phyloP scores from a whole-genome alignment of 2,888 invertebrate species.

The Coecobrya sp. region DNA sequence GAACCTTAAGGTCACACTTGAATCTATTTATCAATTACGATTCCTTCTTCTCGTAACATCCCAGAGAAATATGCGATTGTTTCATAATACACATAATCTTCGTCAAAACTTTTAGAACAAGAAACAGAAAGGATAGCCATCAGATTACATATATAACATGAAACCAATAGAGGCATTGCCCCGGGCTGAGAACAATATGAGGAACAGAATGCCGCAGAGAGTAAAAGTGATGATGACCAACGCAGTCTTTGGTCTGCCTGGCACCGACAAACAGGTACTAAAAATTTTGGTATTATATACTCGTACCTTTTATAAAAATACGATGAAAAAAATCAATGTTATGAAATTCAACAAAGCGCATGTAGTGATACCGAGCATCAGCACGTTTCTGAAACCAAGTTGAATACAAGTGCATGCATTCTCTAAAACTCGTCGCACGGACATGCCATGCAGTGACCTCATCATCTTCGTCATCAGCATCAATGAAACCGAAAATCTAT shows the following conservation, averaged over 20 bases:
- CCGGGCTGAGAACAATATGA: conserved; percentile 40
- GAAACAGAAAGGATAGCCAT: background rate
- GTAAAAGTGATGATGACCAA: conserved; percentile 40
- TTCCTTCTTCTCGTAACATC: background rate
- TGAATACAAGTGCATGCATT: background rate
- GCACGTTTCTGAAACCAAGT: too few relatives aligned
- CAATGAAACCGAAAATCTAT: conserved; percentile 48
- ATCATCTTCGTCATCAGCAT: conserved; percentile 20
- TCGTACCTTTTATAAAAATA: too few relatives aligned
- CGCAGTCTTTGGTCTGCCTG: conserved; percentile 24
- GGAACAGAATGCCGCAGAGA: background rate
- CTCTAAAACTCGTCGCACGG: background rate
- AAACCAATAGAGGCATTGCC: conserved; percentile 30
- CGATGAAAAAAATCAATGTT: conserved; percentile 39
- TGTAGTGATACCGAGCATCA: too few relatives aligned
- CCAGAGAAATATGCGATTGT: background rate
- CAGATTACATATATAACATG: conserved; percentile 8
- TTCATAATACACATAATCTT: conserved; percentile 32
- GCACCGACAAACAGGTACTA: background rate
- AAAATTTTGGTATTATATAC: background rate
- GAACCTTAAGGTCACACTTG: conserved; percentile 68
- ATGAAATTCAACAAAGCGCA: conserved; percentile 8
- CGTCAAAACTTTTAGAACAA: conserved; percentile 6
- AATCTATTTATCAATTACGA: conserved; percentile 77
- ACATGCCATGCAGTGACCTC: conserved; percentile 63